Conservation (phyloP, 2,888 invertebrate genomes). For the Dermolepida albohirtum region DNA sequence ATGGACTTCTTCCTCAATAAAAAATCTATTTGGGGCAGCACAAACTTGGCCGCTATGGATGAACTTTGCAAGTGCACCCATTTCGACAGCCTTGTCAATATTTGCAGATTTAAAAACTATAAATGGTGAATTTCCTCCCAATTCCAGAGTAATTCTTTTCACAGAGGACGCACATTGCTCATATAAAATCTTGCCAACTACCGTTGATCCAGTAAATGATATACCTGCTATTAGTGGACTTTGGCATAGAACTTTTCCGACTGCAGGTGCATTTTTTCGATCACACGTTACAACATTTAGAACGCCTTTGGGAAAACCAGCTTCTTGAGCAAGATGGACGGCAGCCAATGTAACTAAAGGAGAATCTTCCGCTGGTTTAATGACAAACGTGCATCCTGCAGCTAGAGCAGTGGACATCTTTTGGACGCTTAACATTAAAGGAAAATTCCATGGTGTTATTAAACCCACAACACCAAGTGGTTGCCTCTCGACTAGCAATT, state of each 20-base stretch:
- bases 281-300: conserved; percentile 90
- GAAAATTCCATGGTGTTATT: conserved; percentile 97
- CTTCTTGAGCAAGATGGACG: conserved; percentile 85
- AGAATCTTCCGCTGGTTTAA: conserved; percentile 97
- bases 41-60: conserved; percentile 97
- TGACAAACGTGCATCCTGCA: conserved; percentile 93
- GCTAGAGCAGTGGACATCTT: conserved; percentile 95
- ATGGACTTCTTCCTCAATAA: conserved; percentile 77
- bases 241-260: conserved; percentile 89
- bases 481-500: conserved; percentile 81
- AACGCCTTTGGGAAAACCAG: conserved; percentile 93
- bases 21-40: conserved; percentile 82
- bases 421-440: conserved; percentile 97
- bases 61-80: conserved; percentile 93
- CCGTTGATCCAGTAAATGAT: conserved; percentile 96
- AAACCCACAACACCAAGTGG: conserved; percentile 95
- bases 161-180: conserved; percentile 86
- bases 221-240: conserved; percentile 86
- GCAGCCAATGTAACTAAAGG: conserved; percentile 92
- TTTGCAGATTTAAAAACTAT: conserved; percentile 95
- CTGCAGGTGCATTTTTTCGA: conserved; percentile 77
- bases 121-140: conserved; percentile 99
- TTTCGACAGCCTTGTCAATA: conserved; percentile 84
- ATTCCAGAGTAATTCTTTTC: conserved; percentile 89
- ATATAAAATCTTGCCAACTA: conserved; percentile 89